Percentiles rank a stretch among this genome's conserved stretches.
Evolutionary conservation across 2,888 invertebrate species (phyloP).

Genomic region (Apodemia hepburni): DNA sequence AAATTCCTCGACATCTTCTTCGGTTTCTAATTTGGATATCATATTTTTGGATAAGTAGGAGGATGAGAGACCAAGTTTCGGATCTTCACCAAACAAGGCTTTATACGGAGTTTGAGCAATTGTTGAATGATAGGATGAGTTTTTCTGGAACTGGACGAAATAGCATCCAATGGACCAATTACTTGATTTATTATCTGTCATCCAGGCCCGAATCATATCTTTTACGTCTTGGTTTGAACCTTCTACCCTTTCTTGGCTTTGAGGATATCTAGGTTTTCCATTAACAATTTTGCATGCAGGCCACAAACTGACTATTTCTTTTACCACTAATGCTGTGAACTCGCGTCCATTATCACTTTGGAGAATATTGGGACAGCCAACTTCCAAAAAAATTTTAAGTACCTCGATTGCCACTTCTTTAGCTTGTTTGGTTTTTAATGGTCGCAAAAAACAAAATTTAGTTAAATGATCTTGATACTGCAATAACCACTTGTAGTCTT

Average conservation of each 20-base stretch:
- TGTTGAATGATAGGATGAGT: constrained; percentile 29
- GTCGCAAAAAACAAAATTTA: constrained; percentile 26
- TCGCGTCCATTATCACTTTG: constrained; percentile 27
- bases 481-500: constrained; percentile 28
- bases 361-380: constrained; percentile 26
- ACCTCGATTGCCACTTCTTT: constrained; percentile 26
- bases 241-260: constrained; percentile 21
- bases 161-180: constrained; percentile 16
- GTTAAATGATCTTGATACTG: constrained; percentile 22
- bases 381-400: constrained; percentile 30
- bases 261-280: constrained; percentile 24
- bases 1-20: constrained; percentile 7
- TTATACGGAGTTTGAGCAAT: constrained; percentile 35
- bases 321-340: constrained; percentile 25
- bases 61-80: constrained; percentile 5
- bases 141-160: constrained; percentile 35
- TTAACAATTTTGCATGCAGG: constrained; percentile 29
- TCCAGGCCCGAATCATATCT: constrained; percentile 39
- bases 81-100: constrained; percentile 33
- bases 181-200: too few relatives aligned
- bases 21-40: neutral
- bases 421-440: constrained; percentile 26
- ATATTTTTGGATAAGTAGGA: neutral
- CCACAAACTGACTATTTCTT: constrained; percentile 29
- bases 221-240: constrained; percentile 35